phyloP scores from a whole-genome alignment of 2,113 vertebrate species.

The Crotalus viridis region DNA sequence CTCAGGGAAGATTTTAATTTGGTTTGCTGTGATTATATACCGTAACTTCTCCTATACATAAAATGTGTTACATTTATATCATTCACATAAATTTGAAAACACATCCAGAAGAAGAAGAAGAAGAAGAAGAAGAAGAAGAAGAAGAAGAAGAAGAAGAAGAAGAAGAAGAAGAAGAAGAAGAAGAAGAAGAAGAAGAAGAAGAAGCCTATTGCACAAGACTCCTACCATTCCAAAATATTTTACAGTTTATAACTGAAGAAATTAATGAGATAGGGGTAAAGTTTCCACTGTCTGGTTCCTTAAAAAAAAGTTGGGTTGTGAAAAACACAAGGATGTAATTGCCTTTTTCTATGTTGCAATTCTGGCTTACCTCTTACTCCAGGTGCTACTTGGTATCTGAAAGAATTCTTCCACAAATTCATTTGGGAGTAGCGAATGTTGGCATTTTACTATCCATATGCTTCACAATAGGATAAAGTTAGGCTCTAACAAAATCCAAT shows the following conservation, averaged over 20 bases:
- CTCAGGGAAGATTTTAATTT: conserved; percentile 61
- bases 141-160: too few species aligned
- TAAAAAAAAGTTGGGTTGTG: background rate
- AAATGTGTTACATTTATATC: conserved; percentile 20
- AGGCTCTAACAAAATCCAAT: background rate
- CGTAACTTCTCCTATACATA: background rate
- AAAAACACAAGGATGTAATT: background rate
- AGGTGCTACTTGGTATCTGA: background rate
- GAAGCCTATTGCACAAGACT: background rate
- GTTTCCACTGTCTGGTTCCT: background rate
- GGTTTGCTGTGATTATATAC: conserved; percentile 25
- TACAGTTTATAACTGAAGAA: conserved; percentile 28
- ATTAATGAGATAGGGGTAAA: background rate
- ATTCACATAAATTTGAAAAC: background rate
- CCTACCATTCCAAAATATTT: conserved; percentile 42
- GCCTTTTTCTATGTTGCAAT: background rate
- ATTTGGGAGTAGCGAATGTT: background rate
- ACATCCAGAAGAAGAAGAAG: background rate
- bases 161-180: too few species aligned
- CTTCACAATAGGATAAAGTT: background rate
- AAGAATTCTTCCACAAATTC: background rate
- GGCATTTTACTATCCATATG: background rate
- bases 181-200: background rate
- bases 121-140: too few species aligned
- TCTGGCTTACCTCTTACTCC: background rate